Percentiles rank a stretch among this genome's conserved stretches.
Conservation (phyloP, 2,113 vertebrate species). For the Mesoclemmys tuberculata region DNA sequence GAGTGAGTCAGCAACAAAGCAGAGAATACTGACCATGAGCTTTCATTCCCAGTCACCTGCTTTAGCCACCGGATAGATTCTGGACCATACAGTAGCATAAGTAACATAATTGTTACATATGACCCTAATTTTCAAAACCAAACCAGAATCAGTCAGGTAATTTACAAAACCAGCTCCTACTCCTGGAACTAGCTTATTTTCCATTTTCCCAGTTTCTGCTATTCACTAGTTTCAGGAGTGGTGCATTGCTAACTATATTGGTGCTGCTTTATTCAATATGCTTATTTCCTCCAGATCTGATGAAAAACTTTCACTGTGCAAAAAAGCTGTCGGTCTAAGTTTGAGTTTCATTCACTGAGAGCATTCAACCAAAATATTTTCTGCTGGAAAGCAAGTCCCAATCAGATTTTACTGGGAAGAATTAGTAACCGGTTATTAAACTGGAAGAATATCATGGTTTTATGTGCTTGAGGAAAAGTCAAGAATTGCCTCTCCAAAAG, state of each 20-base stretch:
- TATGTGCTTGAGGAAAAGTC: not conserved
- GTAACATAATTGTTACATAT: not conserved
- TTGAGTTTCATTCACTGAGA: not conserved
- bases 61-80: not conserved
- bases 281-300: not conserved
- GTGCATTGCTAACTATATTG: not conserved
- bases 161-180: not conserved
- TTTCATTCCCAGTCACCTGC: not conserved
- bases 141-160: not conserved
- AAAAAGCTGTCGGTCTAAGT: not conserved
- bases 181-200: not conserved
- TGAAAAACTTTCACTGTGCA: not conserved
- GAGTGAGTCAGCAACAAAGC: not conserved
- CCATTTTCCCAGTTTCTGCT: not conserved
- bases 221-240: fast-evolving
- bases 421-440: not conserved
- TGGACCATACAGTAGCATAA: not conserved
- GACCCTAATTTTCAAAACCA: not conserved
- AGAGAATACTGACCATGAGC: not conserved
- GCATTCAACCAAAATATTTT: not conserved
- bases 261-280: not conserved
- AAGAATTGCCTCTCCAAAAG: not conserved
- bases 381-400: not conserved
- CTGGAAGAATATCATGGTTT: fast-evolving
- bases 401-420: not conserved